A percentile compares a stretch with the other conserved stretches of the same genome.
Evolutionary conservation across 2,113 vertebrate genomes (phyloP).

Genomic region (Plectropomus leopardus): DNA sequence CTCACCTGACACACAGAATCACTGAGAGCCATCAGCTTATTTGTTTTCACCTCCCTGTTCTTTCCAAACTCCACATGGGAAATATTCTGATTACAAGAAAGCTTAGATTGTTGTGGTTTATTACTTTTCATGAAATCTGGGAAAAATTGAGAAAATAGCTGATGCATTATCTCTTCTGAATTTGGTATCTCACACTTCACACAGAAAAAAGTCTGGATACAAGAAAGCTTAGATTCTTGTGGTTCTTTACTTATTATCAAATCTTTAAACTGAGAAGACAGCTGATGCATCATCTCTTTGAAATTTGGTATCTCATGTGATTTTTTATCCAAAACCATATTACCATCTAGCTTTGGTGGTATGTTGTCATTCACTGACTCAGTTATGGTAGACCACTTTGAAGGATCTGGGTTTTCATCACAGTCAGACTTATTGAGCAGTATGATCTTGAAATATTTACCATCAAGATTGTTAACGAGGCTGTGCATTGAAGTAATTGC

Average conservation of each 20-base stretch:
- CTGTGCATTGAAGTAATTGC: slow-evolving; percentile 23
- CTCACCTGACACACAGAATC: slow-evolving; percentile 59
- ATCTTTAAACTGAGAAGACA: not conserved
- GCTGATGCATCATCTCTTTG: rapidly evolving
- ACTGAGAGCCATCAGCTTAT: slow-evolving; percentile 33
- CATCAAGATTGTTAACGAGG: slow-evolving; percentile 47
- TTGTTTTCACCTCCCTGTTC: slow-evolving; percentile 48
- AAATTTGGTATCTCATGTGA: not conserved
- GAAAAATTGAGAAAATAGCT: slow-evolving; percentile 6
- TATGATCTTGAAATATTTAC: slow-evolving; percentile 32
- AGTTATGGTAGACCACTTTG: not conserved
- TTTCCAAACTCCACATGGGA: slow-evolving; percentile 41
- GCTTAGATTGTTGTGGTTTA: not conserved
- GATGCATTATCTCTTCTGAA: rapidly evolving
- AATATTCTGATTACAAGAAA: not conserved
- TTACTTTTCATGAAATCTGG: not conserved
- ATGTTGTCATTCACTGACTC: not conserved
- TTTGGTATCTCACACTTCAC: not conserved
- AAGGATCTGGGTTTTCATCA: not conserved
- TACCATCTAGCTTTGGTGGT: not conserved
- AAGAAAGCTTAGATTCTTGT: rapidly evolving
- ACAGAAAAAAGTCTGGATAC: too few relatives aligned
- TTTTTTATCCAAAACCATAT: rapidly evolving
- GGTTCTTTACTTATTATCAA: not conserved
- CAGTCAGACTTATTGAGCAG: not conserved